Base-by-base conservation (phyloP, 2,113 vertebrate species). In the Alaudala cheleensis region DNA sequence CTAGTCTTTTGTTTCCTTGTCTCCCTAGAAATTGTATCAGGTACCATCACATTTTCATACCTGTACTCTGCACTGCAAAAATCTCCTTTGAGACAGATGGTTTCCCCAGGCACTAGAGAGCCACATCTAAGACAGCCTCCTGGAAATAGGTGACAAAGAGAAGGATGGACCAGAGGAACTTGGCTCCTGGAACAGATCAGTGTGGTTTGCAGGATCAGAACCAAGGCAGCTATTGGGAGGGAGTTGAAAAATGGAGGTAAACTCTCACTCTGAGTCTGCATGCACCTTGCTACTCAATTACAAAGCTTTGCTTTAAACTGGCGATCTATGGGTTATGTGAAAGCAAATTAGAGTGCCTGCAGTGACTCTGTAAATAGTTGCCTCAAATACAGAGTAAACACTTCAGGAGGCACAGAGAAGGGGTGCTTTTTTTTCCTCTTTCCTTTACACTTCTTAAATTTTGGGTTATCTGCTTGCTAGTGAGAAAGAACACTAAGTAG, bases 381-480 rank as follows among this genome's bases (percentile, higher is more conserved):
- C 10, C 21, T 54, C 58, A 14, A n/a, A 11, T 39, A 45, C 8
- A 31, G 14, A 8, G 4, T 17, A 40, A 91, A 76, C 22, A 9
- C 15, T 61, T 3, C 16, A 15, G 31, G 19, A 42, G 10, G 12
- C 15, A 23, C 28, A 76, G 11, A 39, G 57, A 56, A 86, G 3
- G 28, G 0, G 2, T 0, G 0, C 0, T 4, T 18, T 45, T 71
- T 11, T 14, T 17, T 10, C 14, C 22, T 40, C 29, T 29, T 34
- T 54, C 37, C 11, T 22, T 49, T 54, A 33, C 14, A 37, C 61
- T 53, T n/a, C 40, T 53, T n/a, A 33, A 34, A 28, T 62, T 49
- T 49, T 9, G 24, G 5, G 2, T 89, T 90, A 79, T 40, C 74
- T 77, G 12, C 44, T 74, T 67, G 56, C 31, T 53, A 67, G 39